These are phyloP conservation scores for Pagrus major DNA, from an alignment of 2,113 vertebrate genomes.

Conservation along the genomic window DNA sequence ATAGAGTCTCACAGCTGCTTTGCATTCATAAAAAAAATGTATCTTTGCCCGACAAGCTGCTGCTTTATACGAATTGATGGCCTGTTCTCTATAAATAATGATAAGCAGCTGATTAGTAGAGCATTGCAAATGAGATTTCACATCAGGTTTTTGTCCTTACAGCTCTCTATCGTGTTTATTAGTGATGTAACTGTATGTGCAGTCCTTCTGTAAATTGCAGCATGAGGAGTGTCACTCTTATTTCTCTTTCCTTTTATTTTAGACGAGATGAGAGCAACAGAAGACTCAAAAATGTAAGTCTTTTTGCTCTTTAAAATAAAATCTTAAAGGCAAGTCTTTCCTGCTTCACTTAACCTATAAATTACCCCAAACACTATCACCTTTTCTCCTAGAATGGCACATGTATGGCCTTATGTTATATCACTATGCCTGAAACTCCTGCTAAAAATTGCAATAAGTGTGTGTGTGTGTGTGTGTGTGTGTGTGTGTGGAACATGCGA, in stretches of 20 bases:
- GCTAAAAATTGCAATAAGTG: not conserved
- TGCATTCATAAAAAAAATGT: constrained; percentile 61
- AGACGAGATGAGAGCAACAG: constrained; percentile 93
- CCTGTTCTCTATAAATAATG: constrained; percentile 32
- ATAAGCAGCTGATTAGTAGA: constrained; percentile 51
- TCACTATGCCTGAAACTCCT: not conserved
- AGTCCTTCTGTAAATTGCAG: not conserved
- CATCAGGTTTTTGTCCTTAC: not conserved
- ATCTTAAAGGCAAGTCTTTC: not conserved
- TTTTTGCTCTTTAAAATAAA: not conserved
- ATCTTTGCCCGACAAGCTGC: constrained; percentile 28
- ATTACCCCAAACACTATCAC: too few species aligned
- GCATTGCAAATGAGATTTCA: constrained; percentile 59
- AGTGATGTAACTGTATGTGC: not conserved
- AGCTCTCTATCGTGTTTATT: constrained; percentile 9
- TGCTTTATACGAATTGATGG: constrained; percentile 12
- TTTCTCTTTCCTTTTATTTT: constrained; percentile 51
- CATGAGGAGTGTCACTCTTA: not conserved
- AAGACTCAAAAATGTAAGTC: constrained; percentile 97
- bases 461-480: not conserved
- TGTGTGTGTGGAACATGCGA: constrained; percentile 19
- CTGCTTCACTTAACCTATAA: not conserved
- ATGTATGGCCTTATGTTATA: not conserved
- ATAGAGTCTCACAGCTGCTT: constrained; percentile 49
- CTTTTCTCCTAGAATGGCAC: too few species aligned